Conservation (phyloP, 1,140 invertebrate species). For the Drosophila leontia region DNA sequence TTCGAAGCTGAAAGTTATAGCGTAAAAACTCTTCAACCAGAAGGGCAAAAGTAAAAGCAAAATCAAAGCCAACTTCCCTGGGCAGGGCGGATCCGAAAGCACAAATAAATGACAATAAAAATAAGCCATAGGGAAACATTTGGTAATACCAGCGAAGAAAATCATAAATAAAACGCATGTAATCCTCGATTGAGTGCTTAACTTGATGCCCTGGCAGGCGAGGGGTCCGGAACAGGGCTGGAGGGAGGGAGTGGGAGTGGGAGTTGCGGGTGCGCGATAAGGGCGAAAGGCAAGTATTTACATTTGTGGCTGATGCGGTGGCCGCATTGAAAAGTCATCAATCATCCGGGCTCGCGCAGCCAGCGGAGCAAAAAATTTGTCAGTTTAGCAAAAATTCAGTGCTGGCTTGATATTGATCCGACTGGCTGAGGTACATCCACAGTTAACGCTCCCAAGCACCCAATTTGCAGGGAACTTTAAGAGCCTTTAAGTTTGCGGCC, state of each 20-base stretch:
- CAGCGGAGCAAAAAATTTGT: slow-evolving; percentile 77
- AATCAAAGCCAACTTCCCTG: slow-evolving; percentile 54
- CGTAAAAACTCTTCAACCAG: slow-evolving; percentile 60
- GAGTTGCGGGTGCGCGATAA: slow-evolving; percentile 21
- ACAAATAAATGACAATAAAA: slow-evolving; percentile 67
- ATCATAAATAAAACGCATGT: slow-evolving; percentile 83
- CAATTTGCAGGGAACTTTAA: slow-evolving; percentile 66
- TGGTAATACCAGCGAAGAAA: slow-evolving; percentile 75
- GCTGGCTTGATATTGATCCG: slow-evolving; percentile 11
- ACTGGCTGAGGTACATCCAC: neutral
- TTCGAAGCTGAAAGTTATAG: slow-evolving; percentile 58
- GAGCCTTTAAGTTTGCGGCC: slow-evolving; percentile 12
- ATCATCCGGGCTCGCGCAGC: slow-evolving; percentile 60
- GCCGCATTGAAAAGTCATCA: slow-evolving; percentile 80
- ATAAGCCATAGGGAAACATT: slow-evolving; percentile 66
- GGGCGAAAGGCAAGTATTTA: slow-evolving; percentile 62
- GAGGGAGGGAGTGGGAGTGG: neutral
- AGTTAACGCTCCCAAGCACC: slow-evolving; percentile 32
- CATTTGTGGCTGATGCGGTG: slow-evolving; percentile 63
- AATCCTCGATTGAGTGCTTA: slow-evolving; percentile 80
- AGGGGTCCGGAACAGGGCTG: slow-evolving; percentile 14
- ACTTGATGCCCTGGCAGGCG: slow-evolving; percentile 57
- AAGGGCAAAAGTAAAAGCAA: slow-evolving; percentile 32
- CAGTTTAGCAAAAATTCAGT: slow-evolving; percentile 60
- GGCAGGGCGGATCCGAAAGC: slow-evolving; percentile 32